These are phyloP conservation scores for Ceyx cyanopectus DNA, from an alignment of 2,113 vertebrate genomes.

Conservation along the genomic window DNA sequence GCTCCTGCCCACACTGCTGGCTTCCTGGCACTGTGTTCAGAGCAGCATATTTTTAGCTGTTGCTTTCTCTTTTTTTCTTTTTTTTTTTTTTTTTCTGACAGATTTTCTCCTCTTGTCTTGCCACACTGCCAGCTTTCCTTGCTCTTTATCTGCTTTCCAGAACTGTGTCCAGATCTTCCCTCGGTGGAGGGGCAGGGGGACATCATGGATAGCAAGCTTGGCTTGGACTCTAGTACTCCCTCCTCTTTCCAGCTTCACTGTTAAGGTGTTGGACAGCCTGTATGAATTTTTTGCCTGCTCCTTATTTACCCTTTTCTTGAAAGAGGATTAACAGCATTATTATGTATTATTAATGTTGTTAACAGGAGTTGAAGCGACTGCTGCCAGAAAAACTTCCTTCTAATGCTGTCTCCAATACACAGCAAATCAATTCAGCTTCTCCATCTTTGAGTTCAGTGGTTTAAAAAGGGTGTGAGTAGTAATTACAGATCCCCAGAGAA, in stretches of 20 bases:
- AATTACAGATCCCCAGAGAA: background rate
- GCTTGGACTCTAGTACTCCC: background rate
- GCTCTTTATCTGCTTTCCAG: slow-evolving; percentile 35
- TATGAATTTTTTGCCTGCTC: background rate
- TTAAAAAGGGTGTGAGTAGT: background rate
- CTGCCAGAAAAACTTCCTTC: background rate
- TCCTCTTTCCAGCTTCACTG: background rate
- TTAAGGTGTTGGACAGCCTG: background rate
- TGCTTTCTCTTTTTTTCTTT: background rate
- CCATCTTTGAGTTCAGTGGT: background rate
- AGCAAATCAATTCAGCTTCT: background rate
- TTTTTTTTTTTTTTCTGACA: background rate
- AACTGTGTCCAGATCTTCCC: background rate
- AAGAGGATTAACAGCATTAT: background rate
- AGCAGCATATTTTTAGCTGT: slow-evolving; percentile 24
- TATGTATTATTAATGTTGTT: background rate
- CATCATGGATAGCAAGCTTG: background rate
- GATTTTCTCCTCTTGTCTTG: background rate
- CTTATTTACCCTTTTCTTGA: background rate
- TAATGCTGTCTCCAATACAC: background rate
- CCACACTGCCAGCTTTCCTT: background rate
- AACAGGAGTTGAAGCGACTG: background rate
- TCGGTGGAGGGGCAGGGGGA: background rate
- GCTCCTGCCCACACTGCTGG: background rate
- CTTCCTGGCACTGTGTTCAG: background rate